Base-by-base conservation (phyloP, 2,113 vertebrate genomes). In the Struthio camelus region DNA sequence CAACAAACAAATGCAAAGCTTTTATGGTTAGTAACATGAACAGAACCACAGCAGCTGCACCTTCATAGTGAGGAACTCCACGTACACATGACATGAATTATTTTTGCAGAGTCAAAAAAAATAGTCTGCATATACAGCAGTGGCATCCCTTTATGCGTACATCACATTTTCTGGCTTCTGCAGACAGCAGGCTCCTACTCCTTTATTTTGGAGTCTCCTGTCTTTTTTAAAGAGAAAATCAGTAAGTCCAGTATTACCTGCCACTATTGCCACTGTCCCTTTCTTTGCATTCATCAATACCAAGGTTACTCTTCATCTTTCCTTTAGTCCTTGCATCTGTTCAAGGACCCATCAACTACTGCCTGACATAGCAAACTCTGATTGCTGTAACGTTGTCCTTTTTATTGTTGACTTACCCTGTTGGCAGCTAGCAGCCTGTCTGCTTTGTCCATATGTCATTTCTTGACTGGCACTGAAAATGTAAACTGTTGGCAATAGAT, bases 371-470 rank as follows among this genome's bases (percentile, higher is more conserved):
- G 53, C 22, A 82, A 85, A 32, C 4, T 2, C 72, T 75, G 73
- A 8, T 25, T 88, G 10, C 56, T 87, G 4, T 3, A 86, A 48
- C 2, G 0, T 79, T 76, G 34, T 78, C 27, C 36, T 90, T 61
- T 87, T 72, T 73, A 23, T 78, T 91, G 42, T 64, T 91, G 38
- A 10, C 3, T 50, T 77, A 53, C 28, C 23, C 0, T 0, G 3
- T 46, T 89, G 46, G 58, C 7, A 8, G 42, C 40, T 73, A 87
- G 44, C 50, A 83, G 40, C 72, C 62, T 75, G 14, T 86, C 50
- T 95, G 30, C 67, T 89, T 93, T 84, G 64, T 78, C 59, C 65
- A 36, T 85, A 61, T 95, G 58, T 80, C 20, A 36, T 91, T 77
- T 91, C 38, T 82, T 77, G 30, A 65, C 67, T 87, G 66, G 42